Evolutionary conservation across 1,140 invertebrate genomes (phyloP), one percentile per base, ranked within the genome.

Genomic region (Conopomorpha cramerella): DNA sequence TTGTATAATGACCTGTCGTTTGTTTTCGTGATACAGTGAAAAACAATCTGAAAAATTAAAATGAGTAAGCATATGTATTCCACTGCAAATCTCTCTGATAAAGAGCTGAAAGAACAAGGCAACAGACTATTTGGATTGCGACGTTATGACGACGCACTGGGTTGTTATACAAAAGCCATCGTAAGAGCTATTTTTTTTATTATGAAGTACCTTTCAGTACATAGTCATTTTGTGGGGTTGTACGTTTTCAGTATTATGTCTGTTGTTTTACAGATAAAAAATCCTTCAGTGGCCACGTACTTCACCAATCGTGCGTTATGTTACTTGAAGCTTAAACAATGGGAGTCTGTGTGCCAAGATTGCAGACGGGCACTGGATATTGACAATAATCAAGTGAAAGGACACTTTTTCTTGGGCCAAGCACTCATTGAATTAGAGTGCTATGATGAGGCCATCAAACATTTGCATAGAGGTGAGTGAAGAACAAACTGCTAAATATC

Each of bases 261-360:
- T n/a, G n/a, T n/a, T n/a, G n/a, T n/a, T n/a, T 82, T 86, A 28
- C 68, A 98, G 95, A 92, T 94, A 31, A 96, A 96, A 77, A 97
- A 97, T 81, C 92, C 94, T 36, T 87, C 85, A 49, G 88, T 95
- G 52, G 86, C 95, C 7, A 88, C 89, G 44, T 98, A 95, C 65
- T 98, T 95, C 54, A 97, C 96, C 39, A 98, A 99, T 70, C 81
- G 96, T 59, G 95, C 96, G n/a, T 66, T 99, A 36, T 96, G 95
- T 66, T 87, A 96, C 55, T 72, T 98, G 8, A 93, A 92, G 72
- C 73, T 96, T 34, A 90, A 94, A 62, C 82, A 89, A 55, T 99
- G 92, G 92, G 91, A 96, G 29, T 81, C 86, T 2, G 90, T 92
- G 2, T 88, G 90, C 57, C 90, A 93, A 51, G 96, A 98, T 61